These are phyloP conservation scores for Zootermopsis nevadensis DNA, from an alignment of 2,888 invertebrate genomes.

Conservation along the genomic window DNA sequence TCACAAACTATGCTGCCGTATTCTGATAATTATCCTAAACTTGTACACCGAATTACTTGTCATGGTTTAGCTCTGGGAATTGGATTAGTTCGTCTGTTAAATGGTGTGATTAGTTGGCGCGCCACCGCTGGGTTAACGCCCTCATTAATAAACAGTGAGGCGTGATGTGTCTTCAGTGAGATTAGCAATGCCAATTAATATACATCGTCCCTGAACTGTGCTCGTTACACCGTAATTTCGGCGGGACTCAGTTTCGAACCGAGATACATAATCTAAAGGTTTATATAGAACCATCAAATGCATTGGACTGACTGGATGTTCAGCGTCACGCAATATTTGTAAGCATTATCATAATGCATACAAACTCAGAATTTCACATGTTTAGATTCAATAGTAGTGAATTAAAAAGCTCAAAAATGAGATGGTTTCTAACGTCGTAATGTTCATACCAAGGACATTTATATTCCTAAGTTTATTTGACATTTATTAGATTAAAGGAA, in stretches of 20 bases:
- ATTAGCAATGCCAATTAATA: constrained; percentile 27
- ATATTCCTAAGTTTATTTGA: too few relatives aligned
- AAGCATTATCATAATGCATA: too few relatives aligned
- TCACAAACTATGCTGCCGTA: not conserved
- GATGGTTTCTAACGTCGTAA: too few relatives aligned
- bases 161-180: constrained; percentile 16
- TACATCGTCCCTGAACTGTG: not conserved
- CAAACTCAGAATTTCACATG: too few relatives aligned
- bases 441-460: too few relatives aligned
- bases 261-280: too few relatives aligned
- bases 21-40: constrained; percentile 18
- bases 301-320: not conserved
- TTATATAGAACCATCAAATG: too few relatives aligned
- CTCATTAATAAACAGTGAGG: constrained; percentile 24
- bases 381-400: too few relatives aligned
- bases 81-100: constrained; percentile 27
- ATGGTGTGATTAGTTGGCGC: constrained; percentile 28
- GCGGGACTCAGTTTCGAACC: not conserved
- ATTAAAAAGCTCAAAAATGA: too few relatives aligned
- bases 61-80: not conserved
- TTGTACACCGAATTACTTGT: constrained; percentile 29
- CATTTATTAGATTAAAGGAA: too few relatives aligned
- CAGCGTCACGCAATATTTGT: too few relatives aligned
- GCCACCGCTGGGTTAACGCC: constrained; percentile 2
- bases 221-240: not conserved